These are phyloP conservation scores for Chionis minor DNA, from an alignment of 2,113 vertebrate species.

Conservation along the genomic window DNA sequence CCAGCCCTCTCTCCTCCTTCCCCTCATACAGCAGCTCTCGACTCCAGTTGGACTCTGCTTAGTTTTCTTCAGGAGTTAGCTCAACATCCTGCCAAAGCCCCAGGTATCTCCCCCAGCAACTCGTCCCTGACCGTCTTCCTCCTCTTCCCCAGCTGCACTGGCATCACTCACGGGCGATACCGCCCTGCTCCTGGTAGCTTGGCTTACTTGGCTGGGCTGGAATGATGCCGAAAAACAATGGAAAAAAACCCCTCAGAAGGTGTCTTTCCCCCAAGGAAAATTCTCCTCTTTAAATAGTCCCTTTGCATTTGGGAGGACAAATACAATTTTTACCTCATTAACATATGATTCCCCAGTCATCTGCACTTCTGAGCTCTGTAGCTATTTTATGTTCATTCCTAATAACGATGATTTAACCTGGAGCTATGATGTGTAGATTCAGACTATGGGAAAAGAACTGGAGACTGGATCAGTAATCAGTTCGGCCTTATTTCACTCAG, in stretches of 20 bases:
- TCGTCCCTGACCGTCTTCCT: background rate
- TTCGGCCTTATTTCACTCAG: background rate
- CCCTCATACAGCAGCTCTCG: background rate
- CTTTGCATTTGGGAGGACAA: background rate
- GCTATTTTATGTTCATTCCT: background rate
- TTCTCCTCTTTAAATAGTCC: background rate
- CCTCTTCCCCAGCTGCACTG: background rate
- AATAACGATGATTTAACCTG: background rate
- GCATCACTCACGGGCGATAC: background rate
- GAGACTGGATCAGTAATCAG: background rate
- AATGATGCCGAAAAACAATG: background rate
- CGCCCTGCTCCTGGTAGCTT: background rate
- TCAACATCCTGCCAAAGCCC: background rate
- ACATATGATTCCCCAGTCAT: background rate
- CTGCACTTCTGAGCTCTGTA: background rate
- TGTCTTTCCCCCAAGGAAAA: background rate
- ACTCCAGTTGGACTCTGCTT: background rate
- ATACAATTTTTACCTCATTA: constrained; percentile 1
- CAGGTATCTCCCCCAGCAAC: background rate
- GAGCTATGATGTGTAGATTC: background rate
- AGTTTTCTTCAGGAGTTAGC: background rate
- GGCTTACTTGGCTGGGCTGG: background rate
- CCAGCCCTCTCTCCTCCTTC: background rate
- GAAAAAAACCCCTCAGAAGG: background rate
- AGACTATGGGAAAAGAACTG: background rate